Evolutionary conservation across 2,113 vertebrate species (phyloP).

Genomic region (rat (Rattus norvegicus)): GRCr8 NC_086020.1:222318501-222319000

Average conservation of each 20-base stretch:
- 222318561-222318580: slow-evolving; percentile 1
- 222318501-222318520: neutral
- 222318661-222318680: neutral
- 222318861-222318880: neutral
- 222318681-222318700: neutral
- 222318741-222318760: neutral
- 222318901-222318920: neutral
- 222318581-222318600: neutral
- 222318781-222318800: neutral
- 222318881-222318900: neutral
- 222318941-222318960: neutral
- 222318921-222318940: neutral
- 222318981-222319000: neutral
- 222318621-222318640: neutral
- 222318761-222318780: neutral
- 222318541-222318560: neutral
- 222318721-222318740: neutral
- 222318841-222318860: slow-evolving; percentile 3
- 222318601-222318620: slow-evolving; percentile 3
- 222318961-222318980: neutral
- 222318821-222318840: neutral
- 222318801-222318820: neutral
- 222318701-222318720: neutral
- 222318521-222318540: neutral
- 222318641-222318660: neutral